These are phyloP conservation scores for Hydroisotoma schaefferi DNA, from an alignment of 2,888 invertebrate genomes.

Conservation along the genomic window DNA sequence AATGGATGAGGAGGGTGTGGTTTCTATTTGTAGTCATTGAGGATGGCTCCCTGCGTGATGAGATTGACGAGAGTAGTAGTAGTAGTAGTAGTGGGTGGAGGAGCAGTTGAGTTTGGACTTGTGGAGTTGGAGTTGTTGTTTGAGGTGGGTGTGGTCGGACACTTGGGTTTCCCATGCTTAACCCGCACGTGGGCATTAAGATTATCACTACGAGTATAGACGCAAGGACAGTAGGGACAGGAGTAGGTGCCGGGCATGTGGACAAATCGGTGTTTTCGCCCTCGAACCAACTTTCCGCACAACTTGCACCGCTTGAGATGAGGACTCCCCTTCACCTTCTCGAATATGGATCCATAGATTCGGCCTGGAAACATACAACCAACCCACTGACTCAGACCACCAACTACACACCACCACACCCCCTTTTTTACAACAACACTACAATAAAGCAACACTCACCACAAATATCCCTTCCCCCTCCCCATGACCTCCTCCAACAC, in stretches of 20 bases:
- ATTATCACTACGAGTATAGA: constrained; percentile 48
- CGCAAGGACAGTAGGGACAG: constrained; percentile 46
- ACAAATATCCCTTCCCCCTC: background rate
- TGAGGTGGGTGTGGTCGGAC: constrained; percentile 38
- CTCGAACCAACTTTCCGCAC: constrained; percentile 48
- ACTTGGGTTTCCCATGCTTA: constrained; percentile 48
- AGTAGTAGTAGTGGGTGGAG: constrained; percentile 44
- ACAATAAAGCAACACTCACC: background rate
- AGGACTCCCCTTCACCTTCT: constrained; percentile 48
- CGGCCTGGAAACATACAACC: constrained; percentile 45
- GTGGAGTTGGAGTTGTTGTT: constrained; percentile 45
- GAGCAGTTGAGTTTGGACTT: constrained; percentile 44
- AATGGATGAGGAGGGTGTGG: too few relatives aligned
- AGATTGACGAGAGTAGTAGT: constrained; percentile 47
- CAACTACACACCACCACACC: background rate
- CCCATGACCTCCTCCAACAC: too few relatives aligned
- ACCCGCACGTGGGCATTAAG: constrained; percentile 47
- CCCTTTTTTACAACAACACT: background rate
- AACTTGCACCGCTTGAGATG: constrained; percentile 49
- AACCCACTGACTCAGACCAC: constrained; percentile 31
- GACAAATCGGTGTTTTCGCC: constrained; percentile 41
- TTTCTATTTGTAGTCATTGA: too few relatives aligned
- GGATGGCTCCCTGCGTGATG: too few relatives aligned
- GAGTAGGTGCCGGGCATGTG: constrained; percentile 48
- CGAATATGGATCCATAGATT: constrained; percentile 49